Evolutionary conservation across 1,140 invertebrate species (phyloP).

Genomic region (Atta cephalotes): DNA sequence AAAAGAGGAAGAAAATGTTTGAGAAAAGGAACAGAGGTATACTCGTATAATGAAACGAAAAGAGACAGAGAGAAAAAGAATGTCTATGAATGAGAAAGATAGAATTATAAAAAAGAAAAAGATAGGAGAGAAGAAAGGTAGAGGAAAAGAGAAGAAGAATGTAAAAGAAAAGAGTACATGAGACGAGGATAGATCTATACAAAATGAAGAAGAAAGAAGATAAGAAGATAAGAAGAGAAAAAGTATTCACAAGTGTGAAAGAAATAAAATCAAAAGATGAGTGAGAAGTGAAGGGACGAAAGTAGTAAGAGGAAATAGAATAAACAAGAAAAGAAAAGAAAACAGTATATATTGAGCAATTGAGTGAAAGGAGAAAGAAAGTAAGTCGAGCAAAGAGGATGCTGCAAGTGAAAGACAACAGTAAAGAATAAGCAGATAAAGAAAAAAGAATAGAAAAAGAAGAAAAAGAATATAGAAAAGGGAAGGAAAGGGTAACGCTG

Average conservation of each 20-base stretch:
- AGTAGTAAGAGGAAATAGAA: background rate
- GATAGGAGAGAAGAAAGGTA: background rate
- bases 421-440: background rate
- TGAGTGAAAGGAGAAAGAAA: slow-evolving; percentile 2
- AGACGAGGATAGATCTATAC: background rate
- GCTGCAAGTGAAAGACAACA: background rate
- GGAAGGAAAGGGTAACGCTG: slow-evolving; percentile 17
- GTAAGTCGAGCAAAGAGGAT: background rate
- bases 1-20: slow-evolving; percentile 3
- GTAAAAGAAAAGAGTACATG: background rate
- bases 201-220: background rate
- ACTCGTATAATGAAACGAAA: background rate
- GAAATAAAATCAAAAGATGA: background rate
- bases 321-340: slow-evolving; percentile 1
- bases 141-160: background rate
- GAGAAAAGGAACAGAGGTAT: slow-evolving; percentile 3
- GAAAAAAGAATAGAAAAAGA: background rate
- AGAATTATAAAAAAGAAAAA: background rate
- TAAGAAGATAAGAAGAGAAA: slow-evolving; percentile 11
- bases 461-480: background rate
- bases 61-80: background rate
- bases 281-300: background rate
- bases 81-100: background rate
- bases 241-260: background rate
- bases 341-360: background rate